Conservation (phyloP, 2,888 invertebrate species). For the Nebria brevicollis region DNA sequence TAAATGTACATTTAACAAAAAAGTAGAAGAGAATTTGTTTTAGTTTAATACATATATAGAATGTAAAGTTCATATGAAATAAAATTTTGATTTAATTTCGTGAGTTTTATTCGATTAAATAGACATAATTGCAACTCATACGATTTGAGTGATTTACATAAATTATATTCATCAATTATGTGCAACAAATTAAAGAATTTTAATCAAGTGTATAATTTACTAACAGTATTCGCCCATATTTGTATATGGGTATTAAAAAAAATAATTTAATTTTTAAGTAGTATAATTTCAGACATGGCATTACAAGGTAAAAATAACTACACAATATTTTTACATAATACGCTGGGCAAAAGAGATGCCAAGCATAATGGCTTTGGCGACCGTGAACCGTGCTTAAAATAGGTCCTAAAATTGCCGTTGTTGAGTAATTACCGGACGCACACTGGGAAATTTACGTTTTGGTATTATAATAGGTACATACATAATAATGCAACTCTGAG, state of each 20-base stretch:
- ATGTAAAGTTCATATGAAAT: no score
- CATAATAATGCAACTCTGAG: slow-evolving; percentile 5
- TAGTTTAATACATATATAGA: no score
- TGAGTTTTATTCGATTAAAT: no score
- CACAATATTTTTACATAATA: slow-evolving; percentile 32
- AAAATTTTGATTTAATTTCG: no score
- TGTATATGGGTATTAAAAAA: neutral
- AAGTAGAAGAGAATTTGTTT: no score
- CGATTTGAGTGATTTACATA: neutral
- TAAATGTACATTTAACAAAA: no score
- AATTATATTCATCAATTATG: neutral
- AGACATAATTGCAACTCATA: no score
- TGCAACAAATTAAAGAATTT: neutral
- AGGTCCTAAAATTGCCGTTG: slow-evolving; percentile 32
- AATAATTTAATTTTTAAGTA: neutral
- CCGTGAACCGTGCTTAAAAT: slow-evolving; percentile 27
- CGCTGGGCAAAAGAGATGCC: slow-evolving; percentile 15
- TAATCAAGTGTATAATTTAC: neutral
- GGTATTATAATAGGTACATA: slow-evolving; percentile 1
- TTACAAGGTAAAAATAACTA: slow-evolving; percentile 19
- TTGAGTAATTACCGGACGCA: slow-evolving; percentile 30
- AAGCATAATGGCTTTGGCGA: slow-evolving; percentile 8
- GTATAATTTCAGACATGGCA: neutral
- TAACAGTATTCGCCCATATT: neutral
- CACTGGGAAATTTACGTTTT: slow-evolving; percentile 31